Base-by-base conservation (phyloP, 2,888 invertebrate genomes). In the Steromphala cineraria region DNA sequence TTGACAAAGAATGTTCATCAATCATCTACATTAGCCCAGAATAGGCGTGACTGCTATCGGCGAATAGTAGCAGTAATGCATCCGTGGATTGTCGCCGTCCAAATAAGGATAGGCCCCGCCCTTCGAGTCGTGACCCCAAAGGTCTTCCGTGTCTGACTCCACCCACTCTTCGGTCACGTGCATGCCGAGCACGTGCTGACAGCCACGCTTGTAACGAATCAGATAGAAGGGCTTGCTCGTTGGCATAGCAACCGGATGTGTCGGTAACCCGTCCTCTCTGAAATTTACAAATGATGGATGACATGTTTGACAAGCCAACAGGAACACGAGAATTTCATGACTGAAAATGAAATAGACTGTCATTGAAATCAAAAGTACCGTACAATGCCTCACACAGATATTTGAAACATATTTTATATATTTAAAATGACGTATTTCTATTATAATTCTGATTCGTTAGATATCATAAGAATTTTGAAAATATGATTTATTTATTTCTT, bases 131-230 rank as follows among this genome's bases (percentile, higher is more conserved):
- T 36, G 28, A 67, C n/a, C 21, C 1, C 21, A 36, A 46, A 75
- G 5, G 75, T 75, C 75, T 31, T 81, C 81, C 52, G 81, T 81
- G 53, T 83, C 80, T 78, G 80, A 80, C 52, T 67, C 53, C 1
- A 83, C 80, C 7, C 17, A 19, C 78, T 85, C 85, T 19, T 87
- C 87, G 7, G 15, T 56, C 13, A 83, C 80, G 0, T 19, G 19
- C 87, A 87, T 87, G 19, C 81, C 81, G 28, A 67, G 75, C 13
- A 87, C 87, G n/a, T 62, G 53, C 78, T 86, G 87, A 62, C 84
- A 84, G 0, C 78, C 80, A 0, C 82, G 75, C n/a, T 78, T 79
- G 79, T 84, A 83, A 13, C 84, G 80, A 8, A 86, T 15, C n/a
- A 86, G 67, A 67, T 81, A 84, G 67, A 86, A 86, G 8, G 85